Conservation (phyloP, 2,888 invertebrate genomes). For the Troides aeacus region DNA sequence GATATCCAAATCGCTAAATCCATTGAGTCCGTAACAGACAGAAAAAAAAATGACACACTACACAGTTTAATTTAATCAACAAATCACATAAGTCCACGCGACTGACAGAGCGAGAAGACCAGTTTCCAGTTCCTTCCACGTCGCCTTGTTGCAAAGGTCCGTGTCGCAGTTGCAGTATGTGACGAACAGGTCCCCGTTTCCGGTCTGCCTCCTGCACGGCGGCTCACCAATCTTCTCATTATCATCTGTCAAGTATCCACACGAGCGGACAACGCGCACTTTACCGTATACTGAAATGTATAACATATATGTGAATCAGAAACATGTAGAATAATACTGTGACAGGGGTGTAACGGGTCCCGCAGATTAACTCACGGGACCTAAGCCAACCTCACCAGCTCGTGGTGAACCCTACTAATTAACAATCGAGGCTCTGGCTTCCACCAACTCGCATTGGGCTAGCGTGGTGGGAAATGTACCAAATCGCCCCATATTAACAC, state of each 20-base stretch:
- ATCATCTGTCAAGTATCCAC: slow-evolving; percentile 87
- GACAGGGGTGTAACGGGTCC: no score
- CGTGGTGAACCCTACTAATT: no score
- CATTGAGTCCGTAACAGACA: no score
- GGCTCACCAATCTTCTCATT: slow-evolving; percentile 74
- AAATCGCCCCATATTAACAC: no score
- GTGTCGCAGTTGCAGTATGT: slow-evolving; percentile 89
- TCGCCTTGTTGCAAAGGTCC: slow-evolving; percentile 86
- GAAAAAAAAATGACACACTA: no score
- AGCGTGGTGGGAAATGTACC: no score
- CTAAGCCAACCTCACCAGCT: no score
- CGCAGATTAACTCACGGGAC: no score
- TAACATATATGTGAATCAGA: neutral
- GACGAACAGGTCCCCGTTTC: slow-evolving; percentile 86
- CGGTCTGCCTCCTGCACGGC: slow-evolving; percentile 84
- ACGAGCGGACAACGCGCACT: slow-evolving; percentile 87
- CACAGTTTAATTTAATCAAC: slow-evolving; percentile 12
- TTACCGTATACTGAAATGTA: slow-evolving; percentile 85
- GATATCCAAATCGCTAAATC: no score
- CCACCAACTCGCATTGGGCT: no score
- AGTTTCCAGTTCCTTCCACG: slow-evolving; percentile 12
- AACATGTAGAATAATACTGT: no score
- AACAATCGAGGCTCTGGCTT: no score
- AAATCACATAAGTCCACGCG: neutral
- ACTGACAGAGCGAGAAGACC: slow-evolving; percentile 13